Evolutionary conservation across 2,888 invertebrate genomes (phyloP).

Genomic region (Dryobota labecula): DNA sequence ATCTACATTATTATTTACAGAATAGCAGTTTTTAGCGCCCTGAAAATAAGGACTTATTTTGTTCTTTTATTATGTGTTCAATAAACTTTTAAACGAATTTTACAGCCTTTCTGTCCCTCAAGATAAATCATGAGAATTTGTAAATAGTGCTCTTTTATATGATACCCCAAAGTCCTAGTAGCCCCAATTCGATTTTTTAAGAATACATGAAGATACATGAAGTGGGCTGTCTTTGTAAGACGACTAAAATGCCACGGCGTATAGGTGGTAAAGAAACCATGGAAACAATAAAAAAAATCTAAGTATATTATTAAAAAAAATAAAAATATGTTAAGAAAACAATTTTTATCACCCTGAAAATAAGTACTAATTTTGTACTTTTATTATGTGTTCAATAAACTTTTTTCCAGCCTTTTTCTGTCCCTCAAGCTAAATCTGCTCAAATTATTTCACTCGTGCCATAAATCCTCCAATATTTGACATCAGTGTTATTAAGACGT

Average conservation of each 20-base stretch:
- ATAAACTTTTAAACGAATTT: not conserved
- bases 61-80: not conserved
- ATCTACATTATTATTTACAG: not conserved
- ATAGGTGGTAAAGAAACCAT: too few species aligned
- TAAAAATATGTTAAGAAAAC: too few species aligned
- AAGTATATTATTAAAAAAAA: too few species aligned
- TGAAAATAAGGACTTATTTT: not conserved
- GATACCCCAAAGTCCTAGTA: too few species aligned
- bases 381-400: not conserved
- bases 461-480: constrained; percentile 11
- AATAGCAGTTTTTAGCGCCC: not conserved
- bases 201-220: too few species aligned
- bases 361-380: not conserved
- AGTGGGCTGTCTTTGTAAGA: too few species aligned
- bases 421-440: not conserved
- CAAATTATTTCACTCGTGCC: not conserved
- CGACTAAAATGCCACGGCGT: too few species aligned
- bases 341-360: not conserved
- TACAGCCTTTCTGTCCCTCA: not conserved
- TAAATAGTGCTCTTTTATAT: too few species aligned
- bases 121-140: too few species aligned
- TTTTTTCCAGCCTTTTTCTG: not conserved
- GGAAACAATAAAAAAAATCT: too few species aligned
- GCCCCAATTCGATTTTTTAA: too few species aligned
- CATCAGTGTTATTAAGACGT: constrained; percentile 20